Evolutionary conservation across 1,140 invertebrate species (phyloP).

Genomic region (Tetramorium alpestre): DNA sequence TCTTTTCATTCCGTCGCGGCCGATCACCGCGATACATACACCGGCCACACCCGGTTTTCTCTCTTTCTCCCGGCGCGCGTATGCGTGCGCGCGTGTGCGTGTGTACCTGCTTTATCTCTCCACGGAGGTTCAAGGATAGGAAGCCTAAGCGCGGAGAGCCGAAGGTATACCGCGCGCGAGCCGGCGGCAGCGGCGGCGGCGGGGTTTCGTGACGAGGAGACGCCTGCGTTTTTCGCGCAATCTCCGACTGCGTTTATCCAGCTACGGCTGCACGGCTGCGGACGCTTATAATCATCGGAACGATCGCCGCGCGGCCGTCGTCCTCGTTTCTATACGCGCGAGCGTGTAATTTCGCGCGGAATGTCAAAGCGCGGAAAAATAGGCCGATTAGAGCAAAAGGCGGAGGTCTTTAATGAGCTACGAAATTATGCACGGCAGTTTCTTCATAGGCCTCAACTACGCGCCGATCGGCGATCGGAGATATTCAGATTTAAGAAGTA

Average conservation of each 20-base stretch:
- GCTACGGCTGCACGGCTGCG: neutral
- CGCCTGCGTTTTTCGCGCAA: slow-evolving; percentile 41
- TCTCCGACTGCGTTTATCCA: slow-evolving; percentile 30
- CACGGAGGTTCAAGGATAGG: slow-evolving; percentile 62
- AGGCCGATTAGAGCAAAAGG: neutral
- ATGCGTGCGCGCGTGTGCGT: neutral
- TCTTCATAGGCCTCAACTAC: neutral
- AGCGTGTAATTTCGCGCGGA: slow-evolving; percentile 45
- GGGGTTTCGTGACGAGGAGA: slow-evolving; percentile 48
- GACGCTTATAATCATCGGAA: slow-evolving; percentile 44
- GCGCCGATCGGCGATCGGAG: neutral
- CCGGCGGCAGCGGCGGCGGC: neutral
- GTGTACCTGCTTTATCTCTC: slow-evolving; percentile 43
- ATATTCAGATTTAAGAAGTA: neutral
- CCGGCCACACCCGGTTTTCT: slow-evolving; percentile 42
- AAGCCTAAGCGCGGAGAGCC: slow-evolving; percentile 11
- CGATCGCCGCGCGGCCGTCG: slow-evolving; percentile 7
- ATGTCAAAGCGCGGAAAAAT: slow-evolving; percentile 28
- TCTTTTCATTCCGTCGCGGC: slow-evolving; percentile 7
- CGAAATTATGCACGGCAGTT: slow-evolving; percentile 39
- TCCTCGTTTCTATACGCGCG: neutral
- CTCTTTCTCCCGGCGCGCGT: neutral
- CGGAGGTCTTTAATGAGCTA: slow-evolving; percentile 19
- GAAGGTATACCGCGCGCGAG: neutral
- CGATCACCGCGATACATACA: neutral